A percentile compares a stretch with the other conserved stretches of the same genome.
phyloP scores from a whole-genome alignment of 2,797 vertebrate species.

The Macropodus opercularis region DNA sequence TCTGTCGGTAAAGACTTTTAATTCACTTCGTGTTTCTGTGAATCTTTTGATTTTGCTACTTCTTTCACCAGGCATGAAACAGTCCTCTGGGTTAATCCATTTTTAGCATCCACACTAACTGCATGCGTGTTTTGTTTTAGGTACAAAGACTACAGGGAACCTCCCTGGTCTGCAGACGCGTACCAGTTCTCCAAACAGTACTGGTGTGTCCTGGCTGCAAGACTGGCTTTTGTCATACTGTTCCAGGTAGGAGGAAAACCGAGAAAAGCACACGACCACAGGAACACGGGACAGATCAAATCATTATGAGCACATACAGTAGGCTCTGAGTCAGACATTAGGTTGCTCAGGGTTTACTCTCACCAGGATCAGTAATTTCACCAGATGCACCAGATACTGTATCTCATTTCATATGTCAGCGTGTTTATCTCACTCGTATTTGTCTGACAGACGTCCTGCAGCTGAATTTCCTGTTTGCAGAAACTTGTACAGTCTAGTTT shows the following conservation, averaged over 20 bases:
- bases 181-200: conserved; percentile 97
- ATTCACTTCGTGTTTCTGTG: too few species aligned
- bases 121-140: conserved; percentile 69
- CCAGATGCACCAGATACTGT: conserved; percentile 24
- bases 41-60: too few species aligned
- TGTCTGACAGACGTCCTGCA: conserved; percentile 22
- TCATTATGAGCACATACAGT: neutral
- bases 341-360: neutral
- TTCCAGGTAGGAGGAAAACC: conserved; percentile 84
- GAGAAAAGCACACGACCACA: neutral
- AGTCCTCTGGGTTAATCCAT: neutral
- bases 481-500: too few species aligned
- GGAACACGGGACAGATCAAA: neutral
- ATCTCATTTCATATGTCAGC: neutral
- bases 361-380: conserved; percentile 13
- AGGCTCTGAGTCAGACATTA: conserved; percentile 14
- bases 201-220: conserved; percentile 93
- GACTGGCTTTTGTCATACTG: conserved; percentile 94
- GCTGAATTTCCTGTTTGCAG: too few species aligned
- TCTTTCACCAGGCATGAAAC: neutral
- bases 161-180: conserved; percentile 89
- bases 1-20: conserved; percentile 92
- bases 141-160: conserved; percentile 98
- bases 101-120: neutral
- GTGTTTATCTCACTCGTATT: neutral